phyloP scores from a whole-genome alignment of 37 sponge, comb jelly and placozoan species.

The Oscarella lobularis region DNA sequence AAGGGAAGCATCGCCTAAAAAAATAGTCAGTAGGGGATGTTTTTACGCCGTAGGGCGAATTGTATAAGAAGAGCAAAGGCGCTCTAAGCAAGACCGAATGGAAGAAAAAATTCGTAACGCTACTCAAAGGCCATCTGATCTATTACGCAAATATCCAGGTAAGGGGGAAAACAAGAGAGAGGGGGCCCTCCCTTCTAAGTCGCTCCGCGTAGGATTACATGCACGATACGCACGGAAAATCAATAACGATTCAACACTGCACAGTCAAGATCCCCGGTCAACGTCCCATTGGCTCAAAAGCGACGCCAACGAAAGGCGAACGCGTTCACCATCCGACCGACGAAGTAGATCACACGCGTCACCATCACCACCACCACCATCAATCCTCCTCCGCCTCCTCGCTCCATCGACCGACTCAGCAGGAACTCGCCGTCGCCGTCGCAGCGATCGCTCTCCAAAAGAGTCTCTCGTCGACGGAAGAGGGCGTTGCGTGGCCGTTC shows the following conservation, averaged over 20 bases:
- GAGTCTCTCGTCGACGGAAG: neutral
- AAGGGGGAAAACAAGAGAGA: too few species aligned
- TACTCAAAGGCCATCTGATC: slow-evolving; percentile 33
- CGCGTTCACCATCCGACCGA: too few species aligned
- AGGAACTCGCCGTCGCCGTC: neutral
- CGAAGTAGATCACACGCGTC: too few species aligned
- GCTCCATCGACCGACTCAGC: neutral
- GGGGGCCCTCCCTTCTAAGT: too few species aligned
- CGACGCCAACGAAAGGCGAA: slow-evolving; percentile 1
- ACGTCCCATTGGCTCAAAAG: slow-evolving; percentile 12
- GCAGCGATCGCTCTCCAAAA: neutral
- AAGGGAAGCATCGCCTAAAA: too few species aligned
- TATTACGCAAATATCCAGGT: slow-evolving; percentile 77
- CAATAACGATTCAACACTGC: slow-evolving; percentile 41
- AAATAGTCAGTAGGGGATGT: too few species aligned
- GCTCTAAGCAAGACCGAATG: slow-evolving; percentile 52
- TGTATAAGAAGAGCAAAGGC: slow-evolving; percentile 11
- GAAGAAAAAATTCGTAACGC: slow-evolving; percentile 83
- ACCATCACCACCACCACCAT: neutral
- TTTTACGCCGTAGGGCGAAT: neutral
- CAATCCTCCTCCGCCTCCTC: neutral
- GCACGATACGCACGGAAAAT: slow-evolving; percentile 51
- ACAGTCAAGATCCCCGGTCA: slow-evolving; percentile 57
- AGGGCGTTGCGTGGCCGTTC: too few species aligned
- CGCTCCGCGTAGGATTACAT: slow-evolving; percentile 61